Base-by-base conservation (phyloP, 2,113 vertebrate species). In the Cheirogaleus medius region DNA sequence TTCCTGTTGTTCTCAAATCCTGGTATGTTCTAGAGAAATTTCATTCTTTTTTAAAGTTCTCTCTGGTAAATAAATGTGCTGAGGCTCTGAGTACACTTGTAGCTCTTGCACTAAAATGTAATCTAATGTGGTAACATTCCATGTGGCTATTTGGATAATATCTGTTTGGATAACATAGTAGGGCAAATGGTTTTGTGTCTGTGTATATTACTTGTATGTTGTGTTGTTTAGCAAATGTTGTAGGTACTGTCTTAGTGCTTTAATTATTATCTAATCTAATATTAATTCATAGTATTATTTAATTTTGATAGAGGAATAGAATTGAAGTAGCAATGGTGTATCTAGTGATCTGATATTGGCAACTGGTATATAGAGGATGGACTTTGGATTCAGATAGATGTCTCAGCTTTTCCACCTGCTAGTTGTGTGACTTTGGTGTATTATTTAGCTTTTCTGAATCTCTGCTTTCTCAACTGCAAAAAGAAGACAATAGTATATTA, bases 1-100 rank as follows among this genome's bases (percentile, higher is more conserved):
- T 96, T 85, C 64, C 39, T 66, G 1, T 84, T 94, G 25, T 92
- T 90, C n/a, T 95, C 64, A 92, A 94, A 44, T 73, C 63, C 56
- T 95, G 64, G 44, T 82, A 82, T 56, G 8, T 66, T 95, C 63
- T 94, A 66, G 52, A 84, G 25, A 92, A 92, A 77, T 95, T 80
- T 71, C 27, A 21, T 56, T 47, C 93, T 81, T 73, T 82, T 52
- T 52, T 18, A 58, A 92, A 63, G 32, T 94, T 96, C 32, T 87
- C 17, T 25, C n/a, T 47, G 42, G 69, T 69, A 93, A 87, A 77
- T 56, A 44, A 74, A 90, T 44, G n/a, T 64, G 6, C 23, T 66
- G 47, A 90, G 60, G n/a, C 42, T 37, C 8, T 47, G 73, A 73
- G 25, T 74, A 63, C 92, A 60, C 84, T 58, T 96, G 47, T n/a